These are phyloP conservation scores for Procambarus virginalis DNA, from an alignment of 1,140 invertebrate species.

Conservation along the genomic window DNA sequence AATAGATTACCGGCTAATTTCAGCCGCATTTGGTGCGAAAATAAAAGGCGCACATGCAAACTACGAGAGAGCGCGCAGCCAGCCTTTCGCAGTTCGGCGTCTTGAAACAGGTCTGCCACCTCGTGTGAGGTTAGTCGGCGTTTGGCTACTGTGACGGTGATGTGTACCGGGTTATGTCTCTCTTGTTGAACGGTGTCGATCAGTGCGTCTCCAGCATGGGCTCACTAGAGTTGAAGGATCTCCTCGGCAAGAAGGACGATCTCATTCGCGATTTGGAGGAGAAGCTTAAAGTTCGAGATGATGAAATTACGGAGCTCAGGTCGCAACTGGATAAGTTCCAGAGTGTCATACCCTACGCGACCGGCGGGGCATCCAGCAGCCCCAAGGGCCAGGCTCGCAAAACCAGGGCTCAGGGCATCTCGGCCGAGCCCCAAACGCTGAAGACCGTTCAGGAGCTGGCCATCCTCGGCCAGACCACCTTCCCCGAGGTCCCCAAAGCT, in stretches of 20 bases:
- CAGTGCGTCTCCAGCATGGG: conserved; percentile 32
- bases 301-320: conserved; percentile 86
- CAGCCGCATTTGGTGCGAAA: neutral
- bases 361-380: conserved; percentile 69
- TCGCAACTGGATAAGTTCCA: conserved; percentile 95
- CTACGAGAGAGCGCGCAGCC: neutral
- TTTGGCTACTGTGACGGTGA: conserved; percentile 52
- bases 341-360: conserved; percentile 85
- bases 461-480: conserved; percentile 79
- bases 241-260: conserved; percentile 41
- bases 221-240: conserved; percentile 30
- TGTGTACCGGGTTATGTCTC: conserved; percentile 35
- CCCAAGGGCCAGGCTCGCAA: conserved; percentile 76
- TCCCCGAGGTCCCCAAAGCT: conserved; percentile 78
- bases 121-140: conserved; percentile 35
- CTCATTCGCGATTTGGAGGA: conserved; percentile 78
- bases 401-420: conserved; percentile 92
- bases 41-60: neutral
- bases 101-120: conserved; percentile 24
- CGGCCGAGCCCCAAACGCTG: conserved; percentile 90
- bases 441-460: conserved; percentile 83
- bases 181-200: conserved; percentile 43
- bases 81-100: conserved; percentile 17
- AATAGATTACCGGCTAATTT: neutral
- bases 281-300: conserved; percentile 82